Conservation (phyloP, 2,113 vertebrate species). For the Cettia cetti region DNA sequence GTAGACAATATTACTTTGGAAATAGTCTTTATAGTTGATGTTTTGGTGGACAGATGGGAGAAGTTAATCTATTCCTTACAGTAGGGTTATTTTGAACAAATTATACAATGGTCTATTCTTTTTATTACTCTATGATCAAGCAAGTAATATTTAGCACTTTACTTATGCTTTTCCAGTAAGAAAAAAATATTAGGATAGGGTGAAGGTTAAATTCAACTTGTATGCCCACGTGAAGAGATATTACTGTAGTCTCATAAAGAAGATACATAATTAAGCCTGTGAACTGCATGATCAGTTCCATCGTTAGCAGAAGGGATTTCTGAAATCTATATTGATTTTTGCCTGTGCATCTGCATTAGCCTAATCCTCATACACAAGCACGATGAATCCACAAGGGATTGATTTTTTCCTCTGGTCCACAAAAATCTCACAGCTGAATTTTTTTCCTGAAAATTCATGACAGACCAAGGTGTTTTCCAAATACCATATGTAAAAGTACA, state of each 20-base stretch:
- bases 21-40: neutral
- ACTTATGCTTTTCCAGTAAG: neutral
- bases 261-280: slow-evolving; percentile 38
- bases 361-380: slow-evolving; percentile 36
- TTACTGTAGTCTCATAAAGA: slow-evolving; percentile 31
- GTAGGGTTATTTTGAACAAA: neutral
- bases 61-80: neutral
- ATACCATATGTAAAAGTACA: neutral
- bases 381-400: neutral
- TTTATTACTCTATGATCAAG: neutral
- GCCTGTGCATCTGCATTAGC: slow-evolving; percentile 41
- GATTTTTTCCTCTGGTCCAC: neutral
- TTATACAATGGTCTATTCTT: neutral
- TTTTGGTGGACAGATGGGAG: neutral
- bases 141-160: neutral
- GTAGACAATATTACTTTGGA: neutral
- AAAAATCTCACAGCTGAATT: neutral
- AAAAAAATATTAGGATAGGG: neutral
- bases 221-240: neutral
- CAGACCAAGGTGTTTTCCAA: neutral
- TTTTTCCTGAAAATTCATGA: neutral
- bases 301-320: slow-evolving; percentile 25
- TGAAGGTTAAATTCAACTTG: slow-evolving; percentile 44
- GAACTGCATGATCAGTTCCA: slow-evolving; percentile 17
- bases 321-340: slow-evolving; percentile 34